Evolutionary conservation across 2,888 invertebrate species (phyloP).

Genomic region (Prenolepis imparis): DNA sequence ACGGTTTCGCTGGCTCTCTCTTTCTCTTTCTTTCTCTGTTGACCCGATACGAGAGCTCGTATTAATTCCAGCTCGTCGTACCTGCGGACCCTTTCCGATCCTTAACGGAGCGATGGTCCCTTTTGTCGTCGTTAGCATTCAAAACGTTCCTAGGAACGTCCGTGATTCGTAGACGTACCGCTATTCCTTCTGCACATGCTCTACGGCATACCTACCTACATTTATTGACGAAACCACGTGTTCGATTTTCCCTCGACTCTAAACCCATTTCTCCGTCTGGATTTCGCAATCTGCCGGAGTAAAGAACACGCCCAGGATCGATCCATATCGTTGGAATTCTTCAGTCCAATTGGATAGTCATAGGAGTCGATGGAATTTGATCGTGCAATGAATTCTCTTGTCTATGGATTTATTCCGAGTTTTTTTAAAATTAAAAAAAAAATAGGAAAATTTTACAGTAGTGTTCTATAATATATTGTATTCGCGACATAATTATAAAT

Average conservation of each 20-base stretch:
- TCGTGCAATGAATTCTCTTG: neutral
- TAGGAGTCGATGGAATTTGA: conserved; percentile 3
- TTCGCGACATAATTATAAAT: conserved; percentile 33
- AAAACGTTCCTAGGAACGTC: conserved; percentile 11
- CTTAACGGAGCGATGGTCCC: conserved; percentile 21
- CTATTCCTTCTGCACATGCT: conserved; percentile 11
- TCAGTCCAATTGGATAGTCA: neutral
- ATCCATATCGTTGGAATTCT: conserved; percentile 41
- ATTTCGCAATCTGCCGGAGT: conserved; percentile 37
- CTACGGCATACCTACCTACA: neutral
- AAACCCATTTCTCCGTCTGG: conserved; percentile 17
- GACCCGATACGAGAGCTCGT: conserved; percentile 31
- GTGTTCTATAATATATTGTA: neutral
- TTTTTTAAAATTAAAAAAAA: conserved; percentile 1
- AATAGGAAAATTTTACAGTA: neutral
- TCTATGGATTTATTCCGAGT: neutral
- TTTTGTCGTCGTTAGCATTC: conserved; percentile 42
- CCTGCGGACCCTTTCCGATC: conserved; percentile 43
- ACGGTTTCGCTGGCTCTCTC: conserved; percentile 7
- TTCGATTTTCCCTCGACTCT: conserved; percentile 34
- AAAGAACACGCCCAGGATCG: conserved; percentile 34
- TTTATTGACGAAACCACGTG: conserved; percentile 6
- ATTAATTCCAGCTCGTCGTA: conserved; percentile 44
- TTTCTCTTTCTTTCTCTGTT: neutral
- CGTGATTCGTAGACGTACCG: conserved; percentile 38